Base-by-base conservation (phyloP, 2,797 vertebrate genomes). In the Delichon dasypus region DNA sequence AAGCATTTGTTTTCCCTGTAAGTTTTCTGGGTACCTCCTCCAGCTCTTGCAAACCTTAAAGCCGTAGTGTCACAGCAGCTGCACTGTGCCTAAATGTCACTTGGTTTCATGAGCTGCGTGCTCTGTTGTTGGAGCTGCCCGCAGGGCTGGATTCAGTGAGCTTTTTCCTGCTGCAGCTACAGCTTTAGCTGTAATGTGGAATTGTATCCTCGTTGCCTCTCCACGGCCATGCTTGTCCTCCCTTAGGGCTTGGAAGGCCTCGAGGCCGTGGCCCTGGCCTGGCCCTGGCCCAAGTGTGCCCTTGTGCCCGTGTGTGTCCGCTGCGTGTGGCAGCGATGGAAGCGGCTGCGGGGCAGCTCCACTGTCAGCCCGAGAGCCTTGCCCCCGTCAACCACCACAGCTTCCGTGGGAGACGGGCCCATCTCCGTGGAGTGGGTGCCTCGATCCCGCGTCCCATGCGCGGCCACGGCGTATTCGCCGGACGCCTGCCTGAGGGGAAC, bases 251-350 rank as follows among this genome's bases (percentile, higher is more conserved):
- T 2, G 4, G 6, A 40, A 32, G n/a, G 13, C 45, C 62, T 21
- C 0, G 3, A 9, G 34, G 60, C 61, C 18, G 55, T 11, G 30
- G 47, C 1, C 2, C 48, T 30, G 8, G 9, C 27, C 54, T 11
- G 30, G 47, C 1, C 2, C 48, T n/a, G 8, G 9, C 27, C 54
- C 62, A 3, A 47, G 11, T 0, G 3, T 34, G 30, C 16, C 11
- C n/a, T 2, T 10, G 38, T 4, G 44, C 29, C 68, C 3, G 2
- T 0, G 16, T 14, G 51, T 1, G 51, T 2, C 18, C 9, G 42
- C 5, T 9, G 48, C 7, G 4, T 8, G 68, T 5, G 13, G 76
- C 53, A 32, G 26, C 6, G 10, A 11, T 4, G 57, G 40, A 3
- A 68, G 42, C 1, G 2, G 32, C 4, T 38, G 38, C 51, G 42